Evolutionary conservation across 1,140 invertebrate species (phyloP).

Genomic region (Hermetia illucens): DNA sequence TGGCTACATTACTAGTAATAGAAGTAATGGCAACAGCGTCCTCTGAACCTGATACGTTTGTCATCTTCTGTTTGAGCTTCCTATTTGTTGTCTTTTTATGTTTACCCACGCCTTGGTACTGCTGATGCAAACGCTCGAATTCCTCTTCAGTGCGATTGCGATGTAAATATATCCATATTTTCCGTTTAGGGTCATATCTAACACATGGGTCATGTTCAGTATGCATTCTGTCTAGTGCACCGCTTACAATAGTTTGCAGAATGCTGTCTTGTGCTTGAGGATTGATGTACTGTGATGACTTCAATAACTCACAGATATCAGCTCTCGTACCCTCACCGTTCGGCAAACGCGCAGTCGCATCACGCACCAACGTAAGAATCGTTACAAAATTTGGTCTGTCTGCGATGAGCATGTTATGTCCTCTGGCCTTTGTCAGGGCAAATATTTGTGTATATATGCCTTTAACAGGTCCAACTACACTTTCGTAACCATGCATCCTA

Average conservation of each 20-base stretch:
- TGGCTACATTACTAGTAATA: not conserved
- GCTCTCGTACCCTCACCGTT: slow-evolving; percentile 86
- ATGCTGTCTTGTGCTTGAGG: slow-evolving; percentile 53
- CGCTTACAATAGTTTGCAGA: slow-evolving; percentile 74
- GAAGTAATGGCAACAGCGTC: not conserved
- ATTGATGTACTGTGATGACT: slow-evolving; percentile 63
- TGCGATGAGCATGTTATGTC: slow-evolving; percentile 67
- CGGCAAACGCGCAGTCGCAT: slow-evolving; percentile 82
- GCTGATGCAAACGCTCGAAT: slow-evolving; percentile 47
- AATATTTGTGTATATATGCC: slow-evolving; percentile 57
- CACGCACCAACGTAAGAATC: slow-evolving; percentile 76
- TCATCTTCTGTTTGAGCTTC: slow-evolving; percentile 14
- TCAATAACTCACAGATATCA: slow-evolving; percentile 48
- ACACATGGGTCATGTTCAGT: slow-evolving; percentile 83
- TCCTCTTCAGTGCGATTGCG: slow-evolving; percentile 60
- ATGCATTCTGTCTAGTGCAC: slow-evolving; percentile 75
- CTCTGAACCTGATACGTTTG: not conserved
- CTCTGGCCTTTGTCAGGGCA: slow-evolving; percentile 44
- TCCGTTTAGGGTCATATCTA: slow-evolving; percentile 74
- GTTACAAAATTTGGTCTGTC: slow-evolving; percentile 84
- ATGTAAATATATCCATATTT: slow-evolving; percentile 85
- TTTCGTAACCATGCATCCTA: slow-evolving; percentile 68
- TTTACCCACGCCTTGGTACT: slow-evolving; percentile 22
- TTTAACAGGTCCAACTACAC: slow-evolving; percentile 79
- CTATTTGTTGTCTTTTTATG: slow-evolving; percentile 19